Percentiles rank a stretch among this genome's conserved stretches.
Conservation (phyloP, 2,113 vertebrate genomes). For the Albula goreensis region DNA sequence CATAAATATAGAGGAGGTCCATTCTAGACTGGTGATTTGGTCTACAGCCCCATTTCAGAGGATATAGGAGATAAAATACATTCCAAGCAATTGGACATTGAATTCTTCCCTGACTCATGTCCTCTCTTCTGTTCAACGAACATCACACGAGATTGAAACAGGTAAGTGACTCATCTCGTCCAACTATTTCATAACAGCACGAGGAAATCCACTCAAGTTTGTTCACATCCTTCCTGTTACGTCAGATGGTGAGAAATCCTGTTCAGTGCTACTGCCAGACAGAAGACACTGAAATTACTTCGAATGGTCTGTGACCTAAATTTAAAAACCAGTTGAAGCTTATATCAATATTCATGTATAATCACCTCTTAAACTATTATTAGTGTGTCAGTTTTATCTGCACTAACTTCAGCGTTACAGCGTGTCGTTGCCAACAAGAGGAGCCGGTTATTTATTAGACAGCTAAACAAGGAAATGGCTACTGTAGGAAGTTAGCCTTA, state of each 20-base stretch:
- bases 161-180: neutral
- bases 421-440: neutral
- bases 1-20: neutral
- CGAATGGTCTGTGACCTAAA: neutral
- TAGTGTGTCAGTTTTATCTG: neutral
- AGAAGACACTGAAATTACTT: neutral
- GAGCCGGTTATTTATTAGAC: neutral
- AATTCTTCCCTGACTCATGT: neutral
- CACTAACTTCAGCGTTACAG: neutral
- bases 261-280: neutral
- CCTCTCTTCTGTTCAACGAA: neutral
- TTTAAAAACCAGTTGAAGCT: neutral
- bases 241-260: neutral
- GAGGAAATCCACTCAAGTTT: neutral
- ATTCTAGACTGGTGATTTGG: neutral
- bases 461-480: slow-evolving; percentile 11
- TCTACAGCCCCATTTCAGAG: neutral
- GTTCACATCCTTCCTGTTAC: neutral
- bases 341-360: neutral
- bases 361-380: neutral
- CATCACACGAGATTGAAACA: neutral
- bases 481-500: neutral
- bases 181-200: neutral
- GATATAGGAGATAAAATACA: neutral
- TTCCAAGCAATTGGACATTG: neutral